Evolutionary conservation across 2,113 vertebrate species (phyloP).

Genomic region (Ictalurus punctatus): DNA sequence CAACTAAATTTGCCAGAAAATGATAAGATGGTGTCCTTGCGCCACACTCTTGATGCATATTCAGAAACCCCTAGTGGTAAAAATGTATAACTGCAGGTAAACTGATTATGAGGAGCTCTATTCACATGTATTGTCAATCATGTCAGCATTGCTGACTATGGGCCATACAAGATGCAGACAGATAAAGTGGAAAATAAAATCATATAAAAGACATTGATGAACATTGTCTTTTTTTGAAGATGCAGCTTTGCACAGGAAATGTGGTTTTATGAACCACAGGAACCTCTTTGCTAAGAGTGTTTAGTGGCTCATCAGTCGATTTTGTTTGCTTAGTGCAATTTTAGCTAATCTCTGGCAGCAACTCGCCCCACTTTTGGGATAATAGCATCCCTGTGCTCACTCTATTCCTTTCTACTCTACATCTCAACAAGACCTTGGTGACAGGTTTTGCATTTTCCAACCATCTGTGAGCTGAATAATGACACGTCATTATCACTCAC

Average conservation of each 20-base stretch:
- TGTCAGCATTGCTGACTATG: neutral
- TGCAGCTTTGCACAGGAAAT: neutral
- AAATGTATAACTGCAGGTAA: neutral
- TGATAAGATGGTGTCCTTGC: neutral
- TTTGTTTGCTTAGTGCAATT: slow-evolving; percentile 9
- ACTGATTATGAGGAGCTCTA: neutral
- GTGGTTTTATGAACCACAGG: neutral
- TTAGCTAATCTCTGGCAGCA: slow-evolving; percentile 6
- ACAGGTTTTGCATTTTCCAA: slow-evolving; percentile 15
- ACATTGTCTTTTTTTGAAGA: neutral
- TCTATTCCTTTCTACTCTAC: neutral
- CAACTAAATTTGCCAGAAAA: neutral
- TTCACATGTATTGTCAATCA: neutral
- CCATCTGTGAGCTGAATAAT: slow-evolving; percentile 20
- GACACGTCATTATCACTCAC: slow-evolving; percentile 14
- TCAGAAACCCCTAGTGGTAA: neutral
- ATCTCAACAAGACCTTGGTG: neutral
- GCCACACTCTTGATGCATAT: neutral
- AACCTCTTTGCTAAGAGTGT: neutral
- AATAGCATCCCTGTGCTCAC: slow-evolving; percentile 15
- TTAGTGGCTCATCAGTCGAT: slow-evolving; percentile 1
- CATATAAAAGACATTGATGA: neutral
- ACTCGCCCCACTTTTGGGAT: slow-evolving; percentile 14
- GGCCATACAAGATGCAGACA: neutral
- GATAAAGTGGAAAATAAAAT: neutral